These are phyloP conservation scores for Scolopax rusticola DNA, from an alignment of 2,797 vertebrate species.

Conservation along the genomic window DNA sequence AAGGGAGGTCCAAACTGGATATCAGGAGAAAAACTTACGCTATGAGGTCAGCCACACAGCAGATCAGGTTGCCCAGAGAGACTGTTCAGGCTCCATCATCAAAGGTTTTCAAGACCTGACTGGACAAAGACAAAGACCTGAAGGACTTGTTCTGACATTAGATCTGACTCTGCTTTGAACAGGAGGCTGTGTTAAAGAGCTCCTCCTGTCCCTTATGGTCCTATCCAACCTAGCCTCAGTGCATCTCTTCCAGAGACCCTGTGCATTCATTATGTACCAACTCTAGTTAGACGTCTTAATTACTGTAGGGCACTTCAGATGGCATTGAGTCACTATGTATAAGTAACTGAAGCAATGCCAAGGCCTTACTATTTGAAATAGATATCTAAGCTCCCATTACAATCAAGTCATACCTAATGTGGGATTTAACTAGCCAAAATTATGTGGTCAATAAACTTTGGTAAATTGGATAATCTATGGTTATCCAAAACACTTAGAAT, in stretches of 20 bases:
- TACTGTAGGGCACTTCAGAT: not conserved
- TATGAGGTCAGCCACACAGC: not conserved
- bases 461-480: not conserved
- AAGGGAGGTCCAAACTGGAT: not conserved
- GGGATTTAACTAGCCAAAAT: not conserved
- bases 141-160: not conserved
- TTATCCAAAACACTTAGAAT: not conserved
- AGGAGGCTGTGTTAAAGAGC: not conserved
- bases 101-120: not conserved
- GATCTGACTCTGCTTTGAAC: not conserved
- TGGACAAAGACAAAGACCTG: not conserved
- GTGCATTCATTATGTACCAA: not conserved
- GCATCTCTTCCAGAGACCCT: not conserved
- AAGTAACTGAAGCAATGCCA: not conserved
- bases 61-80: not conserved
- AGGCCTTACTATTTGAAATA: not conserved
- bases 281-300: not conserved
- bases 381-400: not conserved
- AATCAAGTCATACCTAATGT: not conserved
- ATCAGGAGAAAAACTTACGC: not conserved
- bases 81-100: not conserved
- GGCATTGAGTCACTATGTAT: not conserved
- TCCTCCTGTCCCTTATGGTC: not conserved
- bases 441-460: not conserved
- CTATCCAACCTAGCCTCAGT: not conserved